Conservation (phyloP, 2,113 vertebrate genomes). For the Scalopus aquaticus region DNA sequence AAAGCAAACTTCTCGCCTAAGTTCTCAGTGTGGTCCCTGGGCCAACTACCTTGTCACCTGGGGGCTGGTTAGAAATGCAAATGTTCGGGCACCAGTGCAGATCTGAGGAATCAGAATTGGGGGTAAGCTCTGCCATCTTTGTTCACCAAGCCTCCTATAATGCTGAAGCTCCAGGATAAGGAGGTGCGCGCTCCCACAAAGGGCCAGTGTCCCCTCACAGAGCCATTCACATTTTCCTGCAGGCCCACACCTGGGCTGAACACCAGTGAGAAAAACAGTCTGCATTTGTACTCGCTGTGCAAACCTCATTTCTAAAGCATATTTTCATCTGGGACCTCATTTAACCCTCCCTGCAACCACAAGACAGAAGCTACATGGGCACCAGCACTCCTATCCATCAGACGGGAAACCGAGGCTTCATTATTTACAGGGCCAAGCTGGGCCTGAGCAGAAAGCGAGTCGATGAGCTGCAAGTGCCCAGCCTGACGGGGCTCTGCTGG, state of each 20-base stretch:
- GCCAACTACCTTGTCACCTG: accelerated
- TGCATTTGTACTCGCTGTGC: not conserved
- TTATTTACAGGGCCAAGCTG: not conserved
- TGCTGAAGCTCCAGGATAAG: not conserved
- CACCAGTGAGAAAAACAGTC: constrained; percentile 12
- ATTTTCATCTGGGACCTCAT: constrained; percentile 20
- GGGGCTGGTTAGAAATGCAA: not conserved
- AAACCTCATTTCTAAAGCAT: constrained; percentile 19
- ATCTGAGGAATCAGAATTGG: not conserved
- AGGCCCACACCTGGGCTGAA: constrained; percentile 19
- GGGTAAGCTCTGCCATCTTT: not conserved
- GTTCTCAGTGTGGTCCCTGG: not conserved
- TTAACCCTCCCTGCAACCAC: constrained; percentile 9
- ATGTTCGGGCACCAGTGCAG: accelerated
- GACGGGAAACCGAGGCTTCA: not conserved
- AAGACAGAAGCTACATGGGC: not conserved
- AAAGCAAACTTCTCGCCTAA: not conserved
- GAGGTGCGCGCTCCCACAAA: not conserved
- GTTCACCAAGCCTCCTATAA: not conserved
- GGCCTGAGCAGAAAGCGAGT: not conserved
- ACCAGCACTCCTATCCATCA: not conserved
- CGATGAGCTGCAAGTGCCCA: accelerated
- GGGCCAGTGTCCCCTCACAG: not conserved
- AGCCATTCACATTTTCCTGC: not conserved
- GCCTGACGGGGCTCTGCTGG: not conserved